phyloP scores from a whole-genome alignment of 2,888 invertebrate species.

The Fragum fragum region DNA sequence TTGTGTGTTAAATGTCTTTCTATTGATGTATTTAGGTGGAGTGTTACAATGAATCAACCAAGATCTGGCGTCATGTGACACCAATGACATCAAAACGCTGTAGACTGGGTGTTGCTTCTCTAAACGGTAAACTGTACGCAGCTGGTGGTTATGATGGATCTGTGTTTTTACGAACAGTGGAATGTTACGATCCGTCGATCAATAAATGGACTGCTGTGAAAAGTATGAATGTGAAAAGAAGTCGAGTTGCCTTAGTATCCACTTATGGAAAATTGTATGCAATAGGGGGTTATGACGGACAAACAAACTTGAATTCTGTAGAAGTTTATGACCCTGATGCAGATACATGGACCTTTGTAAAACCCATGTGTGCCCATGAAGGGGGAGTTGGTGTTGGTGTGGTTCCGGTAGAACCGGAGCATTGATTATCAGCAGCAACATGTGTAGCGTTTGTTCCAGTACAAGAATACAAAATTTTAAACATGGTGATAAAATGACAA shows the following conservation, averaged over 20 bases:
- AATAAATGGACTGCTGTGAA: constrained; percentile 93
- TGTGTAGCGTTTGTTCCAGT: too few relatives aligned
- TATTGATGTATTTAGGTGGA: too few relatives aligned
- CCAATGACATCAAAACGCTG: constrained; percentile 94
- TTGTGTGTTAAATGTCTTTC: too few relatives aligned
- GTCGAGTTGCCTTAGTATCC: constrained; percentile 93
- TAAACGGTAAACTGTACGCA: constrained; percentile 93
- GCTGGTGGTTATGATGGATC: constrained; percentile 92
- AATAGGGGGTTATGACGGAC: constrained; percentile 92
- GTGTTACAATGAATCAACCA: constrained; percentile 92
- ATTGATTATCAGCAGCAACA: too few relatives aligned
- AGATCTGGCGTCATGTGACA: constrained; percentile 92
- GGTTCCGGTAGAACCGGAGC: constrained; percentile 88
- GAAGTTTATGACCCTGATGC: constrained; percentile 93
- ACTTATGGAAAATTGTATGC: constrained; percentile 93
- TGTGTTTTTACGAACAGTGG: constrained; percentile 93
- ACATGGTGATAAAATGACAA: too few relatives aligned
- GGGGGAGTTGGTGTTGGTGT: constrained; percentile 97
- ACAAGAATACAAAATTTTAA: too few relatives aligned
- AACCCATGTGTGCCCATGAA: constrained; percentile 94
- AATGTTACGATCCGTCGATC: constrained; percentile 92
- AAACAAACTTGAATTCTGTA: constrained; percentile 93
- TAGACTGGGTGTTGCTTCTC: constrained; percentile 93
- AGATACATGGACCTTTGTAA: constrained; percentile 92
- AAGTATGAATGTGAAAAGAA: constrained; percentile 94